Evolutionary conservation across 1,140 invertebrate species (phyloP), one percentile per base, ranked within the genome.

Genomic region (Hyles euphorbiae): DNA sequence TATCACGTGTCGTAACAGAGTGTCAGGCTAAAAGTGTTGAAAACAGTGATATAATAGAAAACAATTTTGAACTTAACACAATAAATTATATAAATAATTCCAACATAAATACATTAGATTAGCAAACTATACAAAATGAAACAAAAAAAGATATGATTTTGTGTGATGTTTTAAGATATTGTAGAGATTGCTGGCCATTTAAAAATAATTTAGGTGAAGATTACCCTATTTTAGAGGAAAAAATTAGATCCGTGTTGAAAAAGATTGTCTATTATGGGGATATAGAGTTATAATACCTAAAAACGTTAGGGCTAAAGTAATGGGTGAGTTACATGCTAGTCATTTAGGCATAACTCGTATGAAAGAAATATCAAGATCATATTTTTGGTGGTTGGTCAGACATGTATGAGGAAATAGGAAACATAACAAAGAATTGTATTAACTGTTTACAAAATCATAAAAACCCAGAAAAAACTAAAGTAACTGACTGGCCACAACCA

Each of bases 51-150:
- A 53, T 53, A 10, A 32, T 52, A 32, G 32, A 52, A 22, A 34
- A 52, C 1, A 34, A 33, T 7, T 7, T 33, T 52, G 34, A 53
- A 53, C 22, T 12, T 49, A 34, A 7, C 34, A 34, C 32, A 52
- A 53, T 57, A 9, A 52, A 54, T 53, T 61, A 71, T 60, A 58
- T 68, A 50, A 56, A 63, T 34, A 56, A 53, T 34, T 70, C 61
- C 12, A 45, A 69, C n/a, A 46, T 60, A 12, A 50, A 61, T 40
- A 34, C 8, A 11, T 36, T 65, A 36, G 53, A 65, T 49, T 65
- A 56, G 59, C 12, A 62, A 60, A 60, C 11, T n/a, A 58, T 47
- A 49, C 59, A 65, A 54, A 57, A 22, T 34, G 57, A 67, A 53
- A 67, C 61, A 44, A 59, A 66, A 61, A 65, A 65, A 34, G 56